These are phyloP conservation scores for Erythrolamprus reginae DNA, from an alignment of 2,113 vertebrate genomes.

Conservation along the genomic window DNA sequence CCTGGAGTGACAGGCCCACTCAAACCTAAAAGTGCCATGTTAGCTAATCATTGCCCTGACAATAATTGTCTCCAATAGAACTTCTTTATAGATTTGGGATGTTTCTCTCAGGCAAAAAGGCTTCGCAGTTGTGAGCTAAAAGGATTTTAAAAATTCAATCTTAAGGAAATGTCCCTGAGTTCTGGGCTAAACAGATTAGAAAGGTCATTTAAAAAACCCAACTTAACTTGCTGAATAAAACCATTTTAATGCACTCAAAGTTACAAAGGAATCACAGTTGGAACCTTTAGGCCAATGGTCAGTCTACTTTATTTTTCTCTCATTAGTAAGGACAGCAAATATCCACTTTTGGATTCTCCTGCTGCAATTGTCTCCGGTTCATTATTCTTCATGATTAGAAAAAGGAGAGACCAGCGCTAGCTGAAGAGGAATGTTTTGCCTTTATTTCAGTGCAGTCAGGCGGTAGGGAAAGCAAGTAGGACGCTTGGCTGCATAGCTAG, in stretches of 20 bases:
- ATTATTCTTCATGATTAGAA: constrained; percentile 60
- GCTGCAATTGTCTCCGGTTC: constrained; percentile 55
- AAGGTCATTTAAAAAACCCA: constrained; percentile 76
- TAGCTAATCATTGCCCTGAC: constrained; percentile 57
- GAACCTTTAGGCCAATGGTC: constrained; percentile 61
- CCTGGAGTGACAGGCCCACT: constrained; percentile 10
- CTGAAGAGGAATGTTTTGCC: constrained; percentile 24
- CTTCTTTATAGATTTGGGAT: constrained; percentile 59
- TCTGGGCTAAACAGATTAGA: constrained; percentile 70
- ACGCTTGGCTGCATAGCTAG: too few species aligned
- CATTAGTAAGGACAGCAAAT: constrained; percentile 70
- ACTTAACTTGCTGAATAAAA: constrained; percentile 72
- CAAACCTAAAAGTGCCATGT: constrained; percentile 50
- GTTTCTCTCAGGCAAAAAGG: constrained; percentile 50
- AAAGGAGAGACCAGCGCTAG: constrained; percentile 41
- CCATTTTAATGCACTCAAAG: constrained; percentile 70
- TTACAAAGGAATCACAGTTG: constrained; percentile 66
- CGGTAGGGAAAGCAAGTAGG: too few species aligned
- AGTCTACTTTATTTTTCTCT: constrained; percentile 70
- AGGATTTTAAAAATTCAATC: constrained; percentile 66
- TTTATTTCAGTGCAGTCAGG: constrained; percentile 48
- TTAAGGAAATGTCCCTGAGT: constrained; percentile 60
- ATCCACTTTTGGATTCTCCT: constrained; percentile 66
- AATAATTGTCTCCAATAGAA: constrained; percentile 60
- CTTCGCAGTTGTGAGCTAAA: constrained; percentile 59